A percentile compares a stretch with the other conserved stretches of the same genome.
phyloP scores from a whole-genome alignment of 2,113 vertebrate species.

The Suricata suricatta region DNA sequence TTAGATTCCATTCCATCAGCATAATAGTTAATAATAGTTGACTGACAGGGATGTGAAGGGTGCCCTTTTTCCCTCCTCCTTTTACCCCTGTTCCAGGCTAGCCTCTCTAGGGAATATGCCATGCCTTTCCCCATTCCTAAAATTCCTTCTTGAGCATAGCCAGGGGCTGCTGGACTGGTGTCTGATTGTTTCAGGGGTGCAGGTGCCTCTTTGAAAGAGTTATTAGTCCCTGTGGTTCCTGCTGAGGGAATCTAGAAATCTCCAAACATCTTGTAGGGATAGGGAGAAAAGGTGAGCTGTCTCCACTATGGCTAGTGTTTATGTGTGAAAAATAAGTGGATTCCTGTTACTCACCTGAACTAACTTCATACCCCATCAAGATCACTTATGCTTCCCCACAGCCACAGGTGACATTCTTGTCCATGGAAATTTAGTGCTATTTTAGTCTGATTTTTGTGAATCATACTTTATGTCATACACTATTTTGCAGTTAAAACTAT shows the following conservation, averaged over 20 bases:
- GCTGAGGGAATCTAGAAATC: background rate
- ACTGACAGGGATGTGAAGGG: conserved; percentile 68
- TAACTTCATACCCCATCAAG: background rate
- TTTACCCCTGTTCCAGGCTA: conserved; percentile 50
- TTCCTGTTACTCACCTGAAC: conserved; percentile 18
- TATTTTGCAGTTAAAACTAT: conserved; percentile 27
- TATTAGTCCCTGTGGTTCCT: background rate
- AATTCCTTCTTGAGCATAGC: conserved; percentile 71
- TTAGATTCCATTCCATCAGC: conserved; percentile 76
- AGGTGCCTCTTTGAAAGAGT: background rate
- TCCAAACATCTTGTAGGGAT: background rate
- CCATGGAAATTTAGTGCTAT: background rate
- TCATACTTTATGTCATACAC: background rate
- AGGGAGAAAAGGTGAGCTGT: background rate
- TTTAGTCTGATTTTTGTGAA: background rate
- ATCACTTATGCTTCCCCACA: background rate
- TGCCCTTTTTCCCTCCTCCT: conserved; percentile 23
- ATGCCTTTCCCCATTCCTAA: conserved; percentile 79
- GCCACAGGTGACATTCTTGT: background rate
- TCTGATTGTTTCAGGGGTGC: background rate
- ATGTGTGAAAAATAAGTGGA: conserved; percentile 11
- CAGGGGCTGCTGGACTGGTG: conserved; percentile 53
- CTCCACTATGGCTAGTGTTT: background rate
- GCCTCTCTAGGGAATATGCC: conserved; percentile 76
- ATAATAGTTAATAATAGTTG: conserved; percentile 77